These are phyloP conservation scores for Coelinius sp. DNA, from an alignment of 2,888 invertebrate genomes.

Conservation along the genomic window DNA sequence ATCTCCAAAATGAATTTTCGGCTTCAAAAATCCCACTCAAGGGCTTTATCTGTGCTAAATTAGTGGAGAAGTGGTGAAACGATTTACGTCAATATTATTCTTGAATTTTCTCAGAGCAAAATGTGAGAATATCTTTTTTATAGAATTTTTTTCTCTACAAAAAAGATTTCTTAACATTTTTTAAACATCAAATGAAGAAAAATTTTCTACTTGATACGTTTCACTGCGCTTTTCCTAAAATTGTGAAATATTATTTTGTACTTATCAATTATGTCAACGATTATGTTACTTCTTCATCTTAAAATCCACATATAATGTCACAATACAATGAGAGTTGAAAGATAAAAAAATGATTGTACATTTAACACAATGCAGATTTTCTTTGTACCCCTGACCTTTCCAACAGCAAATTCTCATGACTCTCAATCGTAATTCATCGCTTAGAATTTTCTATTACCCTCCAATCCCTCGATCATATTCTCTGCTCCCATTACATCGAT, in stretches of 20 bases:
- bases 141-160: not conserved
- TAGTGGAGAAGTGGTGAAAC: not conserved
- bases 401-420: not conserved
- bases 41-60: constrained; percentile 1
- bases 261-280: constrained; percentile 7
- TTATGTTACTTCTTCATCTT: constrained; percentile 11
- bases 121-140: not conserved
- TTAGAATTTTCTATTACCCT: not conserved
- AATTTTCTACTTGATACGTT: not conserved
- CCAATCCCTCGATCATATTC: not conserved
- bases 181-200: not conserved
- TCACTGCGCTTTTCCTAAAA: not conserved
- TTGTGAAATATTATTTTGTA: constrained; percentile 10
- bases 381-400: not conserved
- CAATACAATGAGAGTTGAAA: constrained; percentile 2
- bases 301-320: not conserved
- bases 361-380: not conserved
- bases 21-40: constrained; percentile 35
- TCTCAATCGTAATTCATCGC: not conserved
- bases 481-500: constrained; percentile 23
- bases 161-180: not conserved
- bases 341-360: not conserved
- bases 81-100: not conserved
- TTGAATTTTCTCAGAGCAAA: not conserved
- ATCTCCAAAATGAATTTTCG: constrained; percentile 49